Base-by-base conservation (phyloP, 2,888 invertebrate genomes). In the Lochmaea capreae region DNA sequence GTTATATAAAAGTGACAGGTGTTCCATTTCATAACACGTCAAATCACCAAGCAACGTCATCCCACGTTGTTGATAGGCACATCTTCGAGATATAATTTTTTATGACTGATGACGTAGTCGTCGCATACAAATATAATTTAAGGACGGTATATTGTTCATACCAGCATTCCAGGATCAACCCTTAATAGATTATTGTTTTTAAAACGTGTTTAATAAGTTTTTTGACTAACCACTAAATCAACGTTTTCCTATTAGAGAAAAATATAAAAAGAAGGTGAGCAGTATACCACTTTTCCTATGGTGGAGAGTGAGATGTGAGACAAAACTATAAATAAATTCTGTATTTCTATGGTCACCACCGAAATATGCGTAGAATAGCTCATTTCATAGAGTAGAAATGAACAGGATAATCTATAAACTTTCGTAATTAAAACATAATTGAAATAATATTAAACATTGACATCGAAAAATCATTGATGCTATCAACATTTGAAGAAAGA, bases 1-100 rank as follows among this genome's bases (percentile, higher is more conserved):
- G 9, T 54, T 54, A 54, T 9, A 8, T 54, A n/a, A 5, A 59
- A 46, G 22, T 67, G 59, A 46, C 46, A 59, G 26, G 11, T 67
- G 18, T 67, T 33, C 14, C 26, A 33, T 59, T 59, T 67, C 59
- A 59, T 42, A 18, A 58, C 59, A 59, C 59, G 59, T 59, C 59
- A 26, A n/a, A 63, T 4, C 42, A 43, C 18, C 62, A 63, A 12
- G 18, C n/a, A 63, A 63, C 62, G 61, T 63, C 42, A 59, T 59
- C 43, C 62, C 62, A 63, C 62, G 62, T 63, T 63, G 62, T 18
- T 52, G 6, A 10, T 18, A 54, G 16, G 18, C 10, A 18, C 16
- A 54, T 54, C 9, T 54, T 54, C 54, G 54, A 8, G 11, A 18
- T 18, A 3, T 9, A 54, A 3, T 10, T 54, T 18, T 18, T 54